Base-by-base conservation (phyloP, 2,888 invertebrate species). In the Gari tellinella region DNA sequence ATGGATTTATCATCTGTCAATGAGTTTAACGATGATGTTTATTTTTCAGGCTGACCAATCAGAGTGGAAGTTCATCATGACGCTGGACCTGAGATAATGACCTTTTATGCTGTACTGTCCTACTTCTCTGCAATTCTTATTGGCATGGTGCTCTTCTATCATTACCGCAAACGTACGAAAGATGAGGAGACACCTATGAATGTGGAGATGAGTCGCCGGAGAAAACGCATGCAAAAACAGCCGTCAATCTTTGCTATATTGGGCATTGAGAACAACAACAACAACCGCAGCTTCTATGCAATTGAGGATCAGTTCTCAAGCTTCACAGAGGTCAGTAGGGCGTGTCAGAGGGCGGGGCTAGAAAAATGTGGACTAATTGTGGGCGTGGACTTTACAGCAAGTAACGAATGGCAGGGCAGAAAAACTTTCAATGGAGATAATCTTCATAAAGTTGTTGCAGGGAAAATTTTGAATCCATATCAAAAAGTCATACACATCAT, bases 401-500 rank as follows among this genome's bases (percentile, higher is more conserved):
- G 92, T 76, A 93, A 93, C 82, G 93, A 93, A 80, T 93, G 93
- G 91, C 93, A 93, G 81, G 93, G 93, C 26, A 84, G 93, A 52
- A 91, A 92, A 68, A 92, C 92, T 10, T 93, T 93, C 82, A 86
- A 83, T 41, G 92, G 92, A 19, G 87, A 91, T 37, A 90, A 91
- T 56, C 86, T 93, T 31, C 91, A 93, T 82, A 88, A 90, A 62
- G 80, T 92, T 3, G 68, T 84, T 40, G 88, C 89, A 7, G 84
- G 86, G 40, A 89, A 89, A 63, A 80, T 89, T 3, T 85, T 86
- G 60, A 93, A 93, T 84, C 93, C 93, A 1, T 93, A 93, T 81
- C 93, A 92, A 75, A 91, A 90, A 76, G 91, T 90, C 5, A 90
- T 91, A 19, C 86, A 88, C 73, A 89, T 90, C 31, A 84, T 91